Percentiles rank a stretch among this genome's conserved stretches.
Conservation (phyloP, 1,140 invertebrate genomes). For the Lepidostoma basale region DNA sequence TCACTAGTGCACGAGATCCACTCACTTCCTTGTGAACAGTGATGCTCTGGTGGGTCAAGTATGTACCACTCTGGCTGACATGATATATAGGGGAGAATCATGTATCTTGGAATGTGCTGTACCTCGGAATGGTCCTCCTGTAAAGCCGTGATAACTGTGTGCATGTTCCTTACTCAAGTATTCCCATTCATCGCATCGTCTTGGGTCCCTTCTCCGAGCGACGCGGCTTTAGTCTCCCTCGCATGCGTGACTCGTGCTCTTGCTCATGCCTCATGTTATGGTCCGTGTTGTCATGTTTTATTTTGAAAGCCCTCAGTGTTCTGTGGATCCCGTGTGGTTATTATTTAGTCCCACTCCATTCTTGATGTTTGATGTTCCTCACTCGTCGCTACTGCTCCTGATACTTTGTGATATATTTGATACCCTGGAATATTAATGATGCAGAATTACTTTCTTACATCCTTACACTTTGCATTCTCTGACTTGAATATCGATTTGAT, state of each 20-base stretch:
- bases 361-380: slow-evolving; percentile 28
- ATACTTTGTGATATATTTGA: not conserved
- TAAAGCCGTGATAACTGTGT: slow-evolving; percentile 50
- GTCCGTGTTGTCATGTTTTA: slow-evolving; percentile 33
- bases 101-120: slow-evolving; percentile 66
- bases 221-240: not conserved
- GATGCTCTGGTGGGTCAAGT: slow-evolving; percentile 44
- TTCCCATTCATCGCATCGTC: slow-evolving; percentile 33
- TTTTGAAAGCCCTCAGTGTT: slow-evolving; percentile 13
- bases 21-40: slow-evolving; percentile 38
- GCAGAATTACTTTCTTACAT: not conserved
- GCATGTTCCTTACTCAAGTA: slow-evolving; percentile 53
- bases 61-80: slow-evolving; percentile 38
- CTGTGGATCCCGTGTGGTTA: no score
- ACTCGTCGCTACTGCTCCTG: not conserved
- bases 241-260: slow-evolving; percentile 36
- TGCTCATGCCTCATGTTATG: slow-evolving; percentile 29
- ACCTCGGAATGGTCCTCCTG: slow-evolving; percentile 65
- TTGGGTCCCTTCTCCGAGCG: not conserved
- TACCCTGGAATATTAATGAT: no score
- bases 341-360: slow-evolving; percentile 16
- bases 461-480: not conserved
- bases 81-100: slow-evolving; percentile 61
- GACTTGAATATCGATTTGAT: not conserved
- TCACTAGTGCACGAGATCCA: slow-evolving; percentile 44